phyloP scores from a whole-genome alignment of 2,888 invertebrate genomes.

The Pedicia rivosa region DNA sequence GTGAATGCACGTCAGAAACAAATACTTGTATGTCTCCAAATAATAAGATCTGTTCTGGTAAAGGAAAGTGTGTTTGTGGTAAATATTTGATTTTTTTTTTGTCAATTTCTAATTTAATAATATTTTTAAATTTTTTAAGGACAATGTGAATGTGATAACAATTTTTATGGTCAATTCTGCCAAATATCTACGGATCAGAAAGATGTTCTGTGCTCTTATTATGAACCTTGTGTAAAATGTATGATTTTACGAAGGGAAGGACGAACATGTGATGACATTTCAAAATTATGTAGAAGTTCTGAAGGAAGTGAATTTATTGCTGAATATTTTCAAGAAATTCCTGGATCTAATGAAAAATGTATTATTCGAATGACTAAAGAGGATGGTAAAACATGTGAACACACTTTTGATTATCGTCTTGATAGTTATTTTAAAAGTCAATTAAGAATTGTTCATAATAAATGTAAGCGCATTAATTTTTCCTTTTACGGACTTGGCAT shows the following conservation, averaged over 20 bases:
- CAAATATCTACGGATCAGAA: constrained; percentile 20
- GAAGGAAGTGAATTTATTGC: constrained; percentile 18
- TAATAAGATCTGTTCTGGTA: constrained; percentile 44
- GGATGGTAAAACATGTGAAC: constrained; percentile 23
- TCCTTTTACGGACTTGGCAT: constrained; percentile 23
- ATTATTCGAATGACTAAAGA: constrained; percentile 20
- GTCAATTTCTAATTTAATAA: neutral
- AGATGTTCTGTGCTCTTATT: constrained; percentile 22
- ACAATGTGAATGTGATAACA: constrained; percentile 19
- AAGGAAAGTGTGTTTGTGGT: constrained; percentile 66
- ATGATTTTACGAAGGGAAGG: constrained; percentile 19
- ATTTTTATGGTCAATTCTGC: constrained; percentile 23
- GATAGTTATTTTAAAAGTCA: constrained; percentile 16
- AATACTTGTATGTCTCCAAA: constrained; percentile 38
- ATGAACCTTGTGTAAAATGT: constrained; percentile 26
- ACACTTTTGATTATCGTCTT: constrained; percentile 21
- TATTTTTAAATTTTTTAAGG: neutral
- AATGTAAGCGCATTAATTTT: constrained; percentile 19
- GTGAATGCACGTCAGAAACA: constrained; percentile 37
- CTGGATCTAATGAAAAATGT: constrained; percentile 18
- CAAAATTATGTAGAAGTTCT: constrained; percentile 19
- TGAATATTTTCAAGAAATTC: constrained; percentile 17
- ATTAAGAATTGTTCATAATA: constrained; percentile 18
- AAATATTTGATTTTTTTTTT: no score
- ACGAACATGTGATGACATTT: constrained; percentile 17